Evolutionary conservation across 1,140 invertebrate species (phyloP), one percentile per base, ranked within the genome.

Genomic region (Ceratoteleas bidentatus): DNA sequence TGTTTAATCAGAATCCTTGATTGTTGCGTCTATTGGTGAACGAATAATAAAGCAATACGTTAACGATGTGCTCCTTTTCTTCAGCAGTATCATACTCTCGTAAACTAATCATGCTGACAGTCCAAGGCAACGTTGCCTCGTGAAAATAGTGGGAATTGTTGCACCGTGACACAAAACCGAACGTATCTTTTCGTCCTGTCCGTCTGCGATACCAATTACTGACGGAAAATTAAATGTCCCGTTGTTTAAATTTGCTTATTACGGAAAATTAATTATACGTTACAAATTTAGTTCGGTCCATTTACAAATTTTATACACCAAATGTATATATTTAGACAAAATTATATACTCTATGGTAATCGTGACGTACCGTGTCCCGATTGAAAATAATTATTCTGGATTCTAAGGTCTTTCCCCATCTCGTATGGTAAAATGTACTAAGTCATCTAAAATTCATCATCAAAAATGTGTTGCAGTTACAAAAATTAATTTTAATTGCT

Each of bases 91-190:
- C 40, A 72, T 64, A 68, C 74, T 68, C 68, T 83, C 72, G 64
- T 81, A 81, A 81, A 81, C 65, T 81, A 76, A 72, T 76, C 79
- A 74, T 40, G 72, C 73, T 77, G 80, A 68, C 80, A 77, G 80
- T 61, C 62, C 80, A 82, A 82, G 80, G 80, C 34, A 52, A 73
- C 65, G 50, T 7, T 64, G 66, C 49, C 43, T 76, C 72, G 15
- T 72, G 60, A 72, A 82, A 76, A 81, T 65, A 62, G 40, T 65
- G 54, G 32, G 15, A 64, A 75, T 72, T 58, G 53, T 56, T 65
- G 49, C 68, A 70, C 34, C 43, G 65, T 65, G 60, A 72, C 57
- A 78, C 24, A 65, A 72, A 69, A 69, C 62, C 6, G n/a, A 49
- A 53, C 40, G 57, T 60, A 45, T 79, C 47, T 50, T 70, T 77